Conservation (phyloP, 92 coral and sea anemone species). For the Paramuricea clavata region DNA sequence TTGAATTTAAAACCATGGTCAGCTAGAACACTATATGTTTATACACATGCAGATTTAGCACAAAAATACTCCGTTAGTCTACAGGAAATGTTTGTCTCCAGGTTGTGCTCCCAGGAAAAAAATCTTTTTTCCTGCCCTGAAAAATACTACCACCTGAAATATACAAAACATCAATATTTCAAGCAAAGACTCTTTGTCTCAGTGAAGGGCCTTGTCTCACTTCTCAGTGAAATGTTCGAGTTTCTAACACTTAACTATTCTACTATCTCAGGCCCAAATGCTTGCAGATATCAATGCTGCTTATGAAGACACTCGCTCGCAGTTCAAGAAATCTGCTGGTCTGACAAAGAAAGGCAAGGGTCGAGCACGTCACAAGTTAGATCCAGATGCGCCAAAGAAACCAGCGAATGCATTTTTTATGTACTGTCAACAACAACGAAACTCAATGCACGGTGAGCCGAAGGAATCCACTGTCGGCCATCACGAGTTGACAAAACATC, state of each 20-base stretch:
- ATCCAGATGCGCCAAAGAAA: constrained; percentile 97
- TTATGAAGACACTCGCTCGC: constrained; percentile 50
- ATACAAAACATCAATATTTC: too few species aligned
- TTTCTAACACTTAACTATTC: background rate
- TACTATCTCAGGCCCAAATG: constrained; percentile 14
- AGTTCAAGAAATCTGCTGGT: constrained; percentile 59
- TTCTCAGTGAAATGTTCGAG: too few species aligned
- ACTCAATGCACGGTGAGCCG: constrained; percentile 91
- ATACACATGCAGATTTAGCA: too few species aligned
- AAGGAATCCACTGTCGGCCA: constrained; percentile 93
- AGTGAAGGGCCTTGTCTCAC: too few species aligned
- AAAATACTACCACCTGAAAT: too few species aligned
- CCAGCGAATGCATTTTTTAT: constrained; percentile 99
- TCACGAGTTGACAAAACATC: constrained; percentile 91
- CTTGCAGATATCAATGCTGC: constrained; percentile 33
- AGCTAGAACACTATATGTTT: too few species aligned
- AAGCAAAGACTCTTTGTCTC: too few species aligned
- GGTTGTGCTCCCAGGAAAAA: too few species aligned
- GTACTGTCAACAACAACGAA: constrained; percentile 97
- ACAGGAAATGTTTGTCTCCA: too few species aligned
- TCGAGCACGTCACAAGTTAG: constrained; percentile 77
- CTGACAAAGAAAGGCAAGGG: constrained; percentile 55
- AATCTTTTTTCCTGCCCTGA: too few species aligned
- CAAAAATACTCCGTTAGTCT: too few species aligned
- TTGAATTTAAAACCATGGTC: too few species aligned